Base-by-base conservation (phyloP, 2,888 invertebrate genomes). In the Poecilobothrus nobilitatus region DNA sequence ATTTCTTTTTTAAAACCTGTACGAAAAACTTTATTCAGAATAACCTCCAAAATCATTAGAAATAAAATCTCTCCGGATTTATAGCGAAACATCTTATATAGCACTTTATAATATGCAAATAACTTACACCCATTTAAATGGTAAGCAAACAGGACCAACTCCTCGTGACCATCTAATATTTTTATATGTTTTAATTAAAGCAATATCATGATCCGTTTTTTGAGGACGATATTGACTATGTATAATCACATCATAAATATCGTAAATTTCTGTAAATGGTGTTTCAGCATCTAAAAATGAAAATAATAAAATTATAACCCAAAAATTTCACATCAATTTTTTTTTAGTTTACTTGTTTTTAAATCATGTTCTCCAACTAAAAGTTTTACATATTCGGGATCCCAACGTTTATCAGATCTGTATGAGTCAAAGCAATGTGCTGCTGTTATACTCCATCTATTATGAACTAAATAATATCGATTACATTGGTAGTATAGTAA, bases 101-200 rank as follows among this genome's bases (percentile, higher is more conserved):
- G n/a, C n/a, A n/a, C n/a, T n/a, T n/a, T n/a, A 27, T 27, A 27
- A 27, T 27, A 27, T 27, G 2, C 5, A 27, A 1, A 37, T 10
- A 37, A 37, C 76, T 76, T 71, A 78, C 74, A 71, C 73, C 70
- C 81, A 81, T 62, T 78, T 75, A 71, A 86, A 84, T 0, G 88
- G 88, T 44, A 89, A 77, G 75, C 88, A 89, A 68, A 82, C 84
- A 0, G 88, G 88, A 0, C 86, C 87, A 18, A 88, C 85, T 66
- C 82, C 80, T 0, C 81, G 74, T 18, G 79, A 84, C 75, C 83
- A 87, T 6, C 71, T 70, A 0, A 88, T 86, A 0, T 69, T 21
- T 0, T 72, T 74, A 0, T 67, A 68, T 0, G 85, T 83, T 67
- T 79, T 76, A 0, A 87, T 71, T 8, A 88, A 66, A 0, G 84